Conservation (phyloP, 1,140 invertebrate genomes). For the Solenopsis invicta region DNA sequence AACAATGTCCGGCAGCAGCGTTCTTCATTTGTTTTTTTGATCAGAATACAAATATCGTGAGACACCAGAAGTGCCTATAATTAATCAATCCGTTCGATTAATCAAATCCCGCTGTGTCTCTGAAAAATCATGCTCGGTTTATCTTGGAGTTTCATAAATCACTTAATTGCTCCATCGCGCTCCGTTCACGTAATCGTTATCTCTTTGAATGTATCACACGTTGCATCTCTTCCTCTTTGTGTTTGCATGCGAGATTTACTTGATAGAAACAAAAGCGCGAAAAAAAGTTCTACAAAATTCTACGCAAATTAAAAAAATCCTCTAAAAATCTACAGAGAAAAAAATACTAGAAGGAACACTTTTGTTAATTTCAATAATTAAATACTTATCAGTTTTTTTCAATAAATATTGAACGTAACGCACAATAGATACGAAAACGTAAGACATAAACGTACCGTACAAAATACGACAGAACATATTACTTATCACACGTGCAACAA, state of each 20-base stretch:
- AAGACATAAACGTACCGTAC: too few relatives aligned
- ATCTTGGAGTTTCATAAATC: background rate
- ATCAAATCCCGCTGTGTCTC: background rate
- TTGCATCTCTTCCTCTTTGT: background rate
- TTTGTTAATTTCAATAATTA: too few relatives aligned
- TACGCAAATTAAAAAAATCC: too few relatives aligned
- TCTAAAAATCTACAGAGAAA: too few relatives aligned
- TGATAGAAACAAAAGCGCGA: too few relatives aligned
- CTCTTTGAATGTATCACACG: background rate
- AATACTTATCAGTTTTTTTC: too few relatives aligned
- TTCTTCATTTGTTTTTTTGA: background rate
- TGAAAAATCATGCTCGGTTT: background rate
- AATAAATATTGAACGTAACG: too few relatives aligned
- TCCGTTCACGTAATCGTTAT: background rate
- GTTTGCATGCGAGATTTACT: background rate
- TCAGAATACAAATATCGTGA: background rate
- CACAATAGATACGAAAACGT: too few relatives aligned
- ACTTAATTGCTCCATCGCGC: background rate
- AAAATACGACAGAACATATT: too few relatives aligned
- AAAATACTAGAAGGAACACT: too few relatives aligned
- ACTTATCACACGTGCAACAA: background rate
- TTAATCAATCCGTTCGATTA: slow-evolving; percentile 1
- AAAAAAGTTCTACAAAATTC: too few relatives aligned
- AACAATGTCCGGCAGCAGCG: too few relatives aligned
- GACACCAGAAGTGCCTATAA: background rate